phyloP scores from a whole-genome alignment of 2,888 invertebrate species.

The Diadegma fenestrale region DNA sequence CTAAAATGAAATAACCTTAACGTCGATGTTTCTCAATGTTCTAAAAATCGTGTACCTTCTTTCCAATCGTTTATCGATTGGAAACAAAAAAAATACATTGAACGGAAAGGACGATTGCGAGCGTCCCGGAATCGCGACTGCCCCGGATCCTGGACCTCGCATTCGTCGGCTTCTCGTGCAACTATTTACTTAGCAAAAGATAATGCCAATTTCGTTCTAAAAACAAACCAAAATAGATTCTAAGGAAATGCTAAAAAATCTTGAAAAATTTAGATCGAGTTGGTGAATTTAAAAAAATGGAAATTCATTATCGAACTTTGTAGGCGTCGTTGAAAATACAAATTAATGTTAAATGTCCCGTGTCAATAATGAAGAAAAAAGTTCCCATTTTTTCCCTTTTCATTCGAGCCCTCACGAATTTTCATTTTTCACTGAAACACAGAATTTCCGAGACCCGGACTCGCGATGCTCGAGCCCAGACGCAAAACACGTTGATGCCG shows the following conservation, averaged over 20 bases:
- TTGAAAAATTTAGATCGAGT: constrained; percentile 41
- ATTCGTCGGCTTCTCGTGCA: constrained; percentile 13
- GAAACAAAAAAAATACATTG: constrained; percentile 27
- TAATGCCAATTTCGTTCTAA: constrained; percentile 12
- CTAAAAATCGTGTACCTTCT: constrained; percentile 26
- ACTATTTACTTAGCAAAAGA: neutral
- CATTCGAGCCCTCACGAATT: constrained; percentile 37
- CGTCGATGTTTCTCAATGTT: constrained; percentile 57
- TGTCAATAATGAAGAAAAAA: constrained; percentile 22
- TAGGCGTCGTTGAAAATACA: constrained; percentile 25
- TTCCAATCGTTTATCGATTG: constrained; percentile 19
- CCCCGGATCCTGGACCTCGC: constrained; percentile 77
- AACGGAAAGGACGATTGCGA: constrained; percentile 24
- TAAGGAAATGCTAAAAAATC: constrained; percentile 7
- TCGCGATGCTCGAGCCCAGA: constrained; percentile 51
- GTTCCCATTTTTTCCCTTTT: constrained; percentile 18
- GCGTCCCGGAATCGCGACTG: constrained; percentile 77
- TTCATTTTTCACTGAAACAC: constrained; percentile 13
- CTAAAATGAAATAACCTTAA: constrained; percentile 53
- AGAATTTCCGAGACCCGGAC: neutral
- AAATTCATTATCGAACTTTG: constrained; percentile 15
- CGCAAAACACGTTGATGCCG: neutral
- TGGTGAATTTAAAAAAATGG: constrained; percentile 25
- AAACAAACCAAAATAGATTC: constrained; percentile 29
- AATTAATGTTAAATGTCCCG: constrained; percentile 14